Evolutionary conservation across 2,888 invertebrate species (phyloP).

Genomic region (Embidobia sp.): DNA sequence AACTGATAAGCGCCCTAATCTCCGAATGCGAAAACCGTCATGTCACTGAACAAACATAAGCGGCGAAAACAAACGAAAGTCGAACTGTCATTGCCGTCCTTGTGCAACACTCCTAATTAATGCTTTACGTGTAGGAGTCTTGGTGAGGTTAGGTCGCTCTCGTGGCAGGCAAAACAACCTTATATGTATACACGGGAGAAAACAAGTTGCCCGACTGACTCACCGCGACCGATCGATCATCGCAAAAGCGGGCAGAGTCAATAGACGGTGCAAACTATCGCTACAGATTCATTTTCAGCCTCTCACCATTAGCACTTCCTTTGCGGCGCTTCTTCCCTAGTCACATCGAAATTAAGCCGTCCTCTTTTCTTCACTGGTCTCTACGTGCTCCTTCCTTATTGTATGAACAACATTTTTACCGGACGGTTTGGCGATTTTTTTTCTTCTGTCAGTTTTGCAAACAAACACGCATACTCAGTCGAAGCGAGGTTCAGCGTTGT

Average conservation of each 20-base stretch:
- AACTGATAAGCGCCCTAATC: too few species aligned
- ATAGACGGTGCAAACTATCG: too few species aligned
- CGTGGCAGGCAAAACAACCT: slow-evolving; percentile 19
- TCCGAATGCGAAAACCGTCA: too few species aligned
- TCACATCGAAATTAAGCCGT: not conserved
- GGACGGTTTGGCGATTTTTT: not conserved
- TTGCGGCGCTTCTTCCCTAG: not conserved
- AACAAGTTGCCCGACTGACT: slow-evolving; percentile 1
- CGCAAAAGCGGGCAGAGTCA: too few species aligned
- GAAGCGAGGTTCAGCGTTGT: slow-evolving; percentile 19
- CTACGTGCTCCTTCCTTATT: not conserved
- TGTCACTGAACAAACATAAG: slow-evolving; percentile 6
- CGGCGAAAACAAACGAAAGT: slow-evolving; percentile 6
- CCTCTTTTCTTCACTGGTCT: not conserved
- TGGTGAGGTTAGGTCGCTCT: slow-evolving; percentile 47
- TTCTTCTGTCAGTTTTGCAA: slow-evolving; percentile 2
- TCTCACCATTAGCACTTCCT: slow-evolving; percentile 7
- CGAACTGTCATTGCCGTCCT: slow-evolving; percentile 31
- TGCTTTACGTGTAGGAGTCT: slow-evolving; percentile 34
- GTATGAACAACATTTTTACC: not conserved
- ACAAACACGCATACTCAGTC: slow-evolving; percentile 2
- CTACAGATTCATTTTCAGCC: too few species aligned
- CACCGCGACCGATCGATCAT: slow-evolving; percentile 6
- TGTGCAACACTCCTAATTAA: slow-evolving; percentile 26
- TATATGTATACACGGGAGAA: slow-evolving; percentile 47